Percentiles rank a stretch among this genome's conserved stretches.
Conservation (phyloP, 2,113 vertebrate genomes). For the Haemorhous mexicanus region DNA sequence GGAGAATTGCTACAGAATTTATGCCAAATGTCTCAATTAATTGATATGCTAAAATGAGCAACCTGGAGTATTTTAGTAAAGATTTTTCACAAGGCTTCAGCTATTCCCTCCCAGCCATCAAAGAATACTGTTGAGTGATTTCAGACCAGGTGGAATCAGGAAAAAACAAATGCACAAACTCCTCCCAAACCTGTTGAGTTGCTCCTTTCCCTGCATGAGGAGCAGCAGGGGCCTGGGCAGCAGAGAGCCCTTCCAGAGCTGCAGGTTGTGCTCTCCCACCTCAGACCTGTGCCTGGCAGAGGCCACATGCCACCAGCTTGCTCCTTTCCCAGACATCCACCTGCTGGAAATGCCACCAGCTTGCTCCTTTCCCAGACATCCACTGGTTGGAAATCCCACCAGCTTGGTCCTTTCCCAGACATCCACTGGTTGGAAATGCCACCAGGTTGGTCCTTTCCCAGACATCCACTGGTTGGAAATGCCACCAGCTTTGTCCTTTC, state of each 20-base stretch:
- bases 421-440: too few relatives aligned
- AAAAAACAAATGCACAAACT: background rate
- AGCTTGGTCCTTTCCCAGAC: too few relatives aligned
- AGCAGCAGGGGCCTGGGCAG: background rate
- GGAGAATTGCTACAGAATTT: constrained; percentile 59
- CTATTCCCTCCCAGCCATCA: background rate
- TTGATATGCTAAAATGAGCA: constrained; percentile 38
- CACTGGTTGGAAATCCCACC: too few relatives aligned
- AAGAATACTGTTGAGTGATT: background rate
- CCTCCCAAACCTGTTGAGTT: constrained; percentile 5
- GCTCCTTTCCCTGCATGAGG: background rate
- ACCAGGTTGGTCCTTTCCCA: too few relatives aligned
- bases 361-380: background rate
- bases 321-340: background rate
- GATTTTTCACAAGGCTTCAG: constrained; percentile 23
- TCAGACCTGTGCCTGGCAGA: background rate
- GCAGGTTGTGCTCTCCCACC: background rate
- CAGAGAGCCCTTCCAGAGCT: rapidly evolving
- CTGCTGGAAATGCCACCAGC: background rate
- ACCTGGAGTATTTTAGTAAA: constrained; percentile 37
- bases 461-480: too few relatives aligned
- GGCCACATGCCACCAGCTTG: background rate
- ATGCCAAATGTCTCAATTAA: constrained; percentile 61
- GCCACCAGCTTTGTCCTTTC: too few relatives aligned
- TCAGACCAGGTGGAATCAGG: background rate